Evolutionary conservation across 2,113 vertebrate species (phyloP).

Genomic region (Microtus pennsylvanicus): DNA sequence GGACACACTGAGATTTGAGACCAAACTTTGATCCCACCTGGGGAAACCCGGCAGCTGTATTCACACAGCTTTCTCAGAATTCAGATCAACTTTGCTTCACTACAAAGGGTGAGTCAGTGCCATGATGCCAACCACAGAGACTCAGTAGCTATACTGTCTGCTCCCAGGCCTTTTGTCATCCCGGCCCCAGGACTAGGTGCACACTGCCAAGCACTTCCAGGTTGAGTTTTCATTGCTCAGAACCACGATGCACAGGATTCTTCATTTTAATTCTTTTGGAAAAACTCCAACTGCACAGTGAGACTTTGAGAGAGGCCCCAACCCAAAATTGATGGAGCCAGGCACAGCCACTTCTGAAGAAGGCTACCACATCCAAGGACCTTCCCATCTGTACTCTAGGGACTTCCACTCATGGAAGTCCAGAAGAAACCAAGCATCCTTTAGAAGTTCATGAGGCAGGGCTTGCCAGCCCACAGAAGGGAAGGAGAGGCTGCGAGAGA

Average conservation of each 20-base stretch:
- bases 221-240: not conserved
- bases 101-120: fast-evolving
- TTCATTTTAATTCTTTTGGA: not conserved
- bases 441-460: not conserved
- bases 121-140: not conserved
- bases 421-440: not conserved
- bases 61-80: not conserved
- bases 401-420: fast-evolving
- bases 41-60: not conserved
- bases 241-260: fast-evolving
- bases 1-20: not conserved
- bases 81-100: not conserved
- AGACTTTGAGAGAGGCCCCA: conserved; percentile 7
- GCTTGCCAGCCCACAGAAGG: too few species aligned
- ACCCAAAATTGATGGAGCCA: not conserved
- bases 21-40: not conserved
- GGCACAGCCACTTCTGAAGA: not conserved
- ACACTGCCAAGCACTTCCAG: fast-evolving
- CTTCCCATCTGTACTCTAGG: too few species aligned
- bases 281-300: not conserved
- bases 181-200: not conserved
- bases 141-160: not conserved
- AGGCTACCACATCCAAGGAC: not conserved
- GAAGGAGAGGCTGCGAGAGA: fast-evolving
- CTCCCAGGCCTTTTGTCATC: not conserved